These are phyloP conservation scores for Lycaena phlaeas DNA, from an alignment of 2,888 invertebrate genomes.

Conservation along the genomic window DNA sequence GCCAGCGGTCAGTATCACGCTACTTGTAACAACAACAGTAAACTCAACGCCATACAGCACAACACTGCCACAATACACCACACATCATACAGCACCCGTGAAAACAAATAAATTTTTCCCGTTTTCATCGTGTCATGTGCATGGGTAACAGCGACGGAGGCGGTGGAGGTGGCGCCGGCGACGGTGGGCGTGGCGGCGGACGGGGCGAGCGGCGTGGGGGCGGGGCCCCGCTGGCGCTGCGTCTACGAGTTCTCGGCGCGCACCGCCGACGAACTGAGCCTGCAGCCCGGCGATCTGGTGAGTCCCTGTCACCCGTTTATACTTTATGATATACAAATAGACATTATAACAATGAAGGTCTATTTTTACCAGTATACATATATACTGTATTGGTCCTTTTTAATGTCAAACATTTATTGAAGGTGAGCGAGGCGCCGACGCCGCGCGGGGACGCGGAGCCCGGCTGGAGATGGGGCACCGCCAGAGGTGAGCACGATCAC, in stretches of 20 bases:
- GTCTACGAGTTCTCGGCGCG: conserved; percentile 95
- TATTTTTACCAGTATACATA: too few species aligned
- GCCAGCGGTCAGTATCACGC: conserved; percentile 45
- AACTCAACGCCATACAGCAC: too few species aligned
- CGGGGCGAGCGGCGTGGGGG: not conserved
- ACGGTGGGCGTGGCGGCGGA: conserved; percentile 17
- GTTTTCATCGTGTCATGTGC: too few species aligned
- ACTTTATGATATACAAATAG: conserved; percentile 18
- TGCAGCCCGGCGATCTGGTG: conserved; percentile 95
- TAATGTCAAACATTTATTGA: too few species aligned
- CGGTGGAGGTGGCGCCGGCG: conserved; percentile 16
- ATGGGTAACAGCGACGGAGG: conserved; percentile 26
- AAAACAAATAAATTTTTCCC: too few species aligned
- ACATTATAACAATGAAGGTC: too few species aligned
- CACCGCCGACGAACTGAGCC: conserved; percentile 92
- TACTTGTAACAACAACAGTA: too few species aligned
- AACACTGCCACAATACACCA: too few species aligned
- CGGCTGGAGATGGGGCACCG: conserved; percentile 96
- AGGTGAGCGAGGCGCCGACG: conserved; percentile 81
- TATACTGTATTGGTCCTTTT: too few species aligned
- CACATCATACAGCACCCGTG: too few species aligned
- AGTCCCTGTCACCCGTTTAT: too few species aligned
- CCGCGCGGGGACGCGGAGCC: conserved; percentile 91
- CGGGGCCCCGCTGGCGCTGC: conserved; percentile 78
- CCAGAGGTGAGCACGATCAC: conserved; percentile 76